Base-by-base conservation (phyloP, 1,140 invertebrate species). In the Megalopta genalis region DNA sequence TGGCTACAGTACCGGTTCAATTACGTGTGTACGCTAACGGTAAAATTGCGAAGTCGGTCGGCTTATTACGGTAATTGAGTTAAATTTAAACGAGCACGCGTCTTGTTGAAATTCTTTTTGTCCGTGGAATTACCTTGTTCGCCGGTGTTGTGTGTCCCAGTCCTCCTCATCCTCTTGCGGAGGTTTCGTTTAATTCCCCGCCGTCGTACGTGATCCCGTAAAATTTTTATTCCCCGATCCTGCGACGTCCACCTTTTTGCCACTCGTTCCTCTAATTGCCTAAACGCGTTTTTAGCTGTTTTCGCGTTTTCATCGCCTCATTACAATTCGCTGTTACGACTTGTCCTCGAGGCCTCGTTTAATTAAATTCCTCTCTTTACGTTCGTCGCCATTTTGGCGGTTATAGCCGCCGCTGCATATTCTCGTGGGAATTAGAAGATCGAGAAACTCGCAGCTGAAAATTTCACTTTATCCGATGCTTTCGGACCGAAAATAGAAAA, bases 21-120 rank as follows among this genome's bases (percentile, higher is more conserved):
- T 46, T 25, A 39, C 37, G 64, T 49, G 39, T 12, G 39, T 49
- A 66, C n/a, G 3, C 25, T 66, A 66, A 66, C 64, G 39, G 39
- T 66, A 46, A 25, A 23, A 25, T 23, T 2, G n/a, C 25, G 12
- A 66, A 39, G 64, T 5, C 16, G 39, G 39, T 25, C 64, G 64
- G 46, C 64, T 66, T 66, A 66, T 46, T 66, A 66, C 64, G 4
- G 37, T 66, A 66, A 46, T 46, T 39, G n/a, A 25, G 23, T 66
- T 66, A n/a, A 66, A 66, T 66, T 66, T 46, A 46, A 66, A 7
- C 2, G n/a, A 46, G 46, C 64, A n/a, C 14, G 14, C 7, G 23
- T n/a, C 64, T 25, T 25, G 39, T 25, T 66, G 64, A 49, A 46
- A 46, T 66, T 65, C 63, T 65, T 65, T 23, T 10, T 65, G 2